These are phyloP conservation scores for Dorcus parallelipipedus DNA, from an alignment of 2,888 invertebrate species.

Conservation along the genomic window DNA sequence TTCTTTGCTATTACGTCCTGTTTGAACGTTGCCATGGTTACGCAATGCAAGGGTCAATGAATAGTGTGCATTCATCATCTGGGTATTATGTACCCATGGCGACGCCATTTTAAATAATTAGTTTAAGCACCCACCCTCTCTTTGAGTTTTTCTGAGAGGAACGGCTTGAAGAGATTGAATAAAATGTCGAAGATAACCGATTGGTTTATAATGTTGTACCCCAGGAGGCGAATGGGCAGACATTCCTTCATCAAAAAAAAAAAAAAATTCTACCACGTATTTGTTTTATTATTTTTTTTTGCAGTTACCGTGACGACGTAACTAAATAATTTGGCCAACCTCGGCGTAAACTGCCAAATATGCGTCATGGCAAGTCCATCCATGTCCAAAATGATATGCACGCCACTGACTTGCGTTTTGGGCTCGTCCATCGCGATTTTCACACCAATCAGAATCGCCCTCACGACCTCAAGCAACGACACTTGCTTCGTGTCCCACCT, in stretches of 20 bases:
- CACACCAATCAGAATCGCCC: conserved; percentile 65
- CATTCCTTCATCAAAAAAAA: conserved; percentile 62
- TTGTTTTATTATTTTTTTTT: neutral
- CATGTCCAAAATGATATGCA: conserved; percentile 71
- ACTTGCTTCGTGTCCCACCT: conserved; percentile 75
- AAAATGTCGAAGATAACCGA: conserved; percentile 83
- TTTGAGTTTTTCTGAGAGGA: conserved; percentile 77
- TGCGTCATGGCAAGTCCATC: conserved; percentile 71
- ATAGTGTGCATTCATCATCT: too few relatives aligned
- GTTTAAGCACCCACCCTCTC: conserved; percentile 58
- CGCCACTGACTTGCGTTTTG: conserved; percentile 72
- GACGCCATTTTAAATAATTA: too few relatives aligned
- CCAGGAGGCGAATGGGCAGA: conserved; percentile 78
- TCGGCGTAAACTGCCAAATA: conserved; percentile 72
- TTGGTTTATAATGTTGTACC: conserved; percentile 84
- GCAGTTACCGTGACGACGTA: conserved; percentile 66
- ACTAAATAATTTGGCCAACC: conserved; percentile 63
- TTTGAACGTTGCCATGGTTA: too few relatives aligned
- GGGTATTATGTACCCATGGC: too few relatives aligned
- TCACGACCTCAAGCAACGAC: conserved; percentile 64
- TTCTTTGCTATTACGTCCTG: neutral
- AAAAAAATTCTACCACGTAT: neutral
- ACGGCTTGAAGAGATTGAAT: conserved; percentile 84
- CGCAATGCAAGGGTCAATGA: too few relatives aligned
- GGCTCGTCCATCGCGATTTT: conserved; percentile 78